Conservation (phyloP, 2,888 invertebrate genomes). For the Argyresthia albistria region DNA sequence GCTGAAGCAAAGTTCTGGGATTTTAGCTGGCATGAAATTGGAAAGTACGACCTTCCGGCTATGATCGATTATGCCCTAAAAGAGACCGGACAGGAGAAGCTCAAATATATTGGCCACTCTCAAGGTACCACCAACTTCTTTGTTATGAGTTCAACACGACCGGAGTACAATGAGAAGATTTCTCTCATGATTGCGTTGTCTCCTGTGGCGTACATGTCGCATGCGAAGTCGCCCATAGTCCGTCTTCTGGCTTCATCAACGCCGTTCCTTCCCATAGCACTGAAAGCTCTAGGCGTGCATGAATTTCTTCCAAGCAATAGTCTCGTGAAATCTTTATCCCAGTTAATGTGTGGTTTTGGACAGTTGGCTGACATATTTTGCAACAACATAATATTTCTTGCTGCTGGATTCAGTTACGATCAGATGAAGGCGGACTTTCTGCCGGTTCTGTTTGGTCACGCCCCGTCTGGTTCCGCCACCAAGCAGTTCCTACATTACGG, state of each 20-base stretch:
- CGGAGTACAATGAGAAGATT: constrained; percentile 71
- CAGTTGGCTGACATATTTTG: constrained; percentile 66
- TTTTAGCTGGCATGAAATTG: constrained; percentile 88
- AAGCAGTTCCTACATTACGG: constrained; percentile 69
- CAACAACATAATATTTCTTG: constrained; percentile 70
- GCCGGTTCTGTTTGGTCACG: constrained; percentile 65
- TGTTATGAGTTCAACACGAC: constrained; percentile 63
- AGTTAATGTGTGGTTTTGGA: constrained; percentile 48
- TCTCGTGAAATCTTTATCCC: constrained; percentile 54
- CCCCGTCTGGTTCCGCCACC: constrained; percentile 67
- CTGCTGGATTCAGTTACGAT: constrained; percentile 68
- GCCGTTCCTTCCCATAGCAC: constrained; percentile 21
- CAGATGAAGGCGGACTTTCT: constrained; percentile 73
- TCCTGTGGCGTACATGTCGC: constrained; percentile 68
- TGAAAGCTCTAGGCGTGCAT: constrained; percentile 55
- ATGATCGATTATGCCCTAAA: constrained; percentile 80
- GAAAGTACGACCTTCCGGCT: constrained; percentile 81
- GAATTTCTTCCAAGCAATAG: constrained; percentile 77
- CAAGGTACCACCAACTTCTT: constrained; percentile 76
- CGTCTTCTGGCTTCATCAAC: constrained; percentile 32
- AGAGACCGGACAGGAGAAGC: constrained; percentile 55
- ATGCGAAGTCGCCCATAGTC: constrained; percentile 40
- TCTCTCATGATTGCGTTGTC: constrained; percentile 68
- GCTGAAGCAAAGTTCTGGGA: constrained; percentile 72
- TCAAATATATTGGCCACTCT: constrained; percentile 82